These are phyloP conservation scores for Siderastrea radians DNA, from an alignment of 92 coral and sea anemone species.

Conservation along the genomic window DNA sequence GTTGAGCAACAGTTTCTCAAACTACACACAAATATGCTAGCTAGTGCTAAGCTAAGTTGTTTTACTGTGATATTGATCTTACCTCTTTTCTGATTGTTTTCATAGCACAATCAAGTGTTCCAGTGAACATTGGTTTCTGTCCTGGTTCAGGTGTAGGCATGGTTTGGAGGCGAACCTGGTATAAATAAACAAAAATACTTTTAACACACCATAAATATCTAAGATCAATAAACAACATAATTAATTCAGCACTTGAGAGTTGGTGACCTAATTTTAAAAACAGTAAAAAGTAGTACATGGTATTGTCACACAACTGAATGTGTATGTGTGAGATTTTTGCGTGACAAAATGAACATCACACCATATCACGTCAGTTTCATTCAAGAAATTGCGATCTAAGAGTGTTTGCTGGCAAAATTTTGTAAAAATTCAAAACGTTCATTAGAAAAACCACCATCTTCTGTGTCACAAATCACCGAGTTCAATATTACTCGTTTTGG, in stretches of 20 bases:
- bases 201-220: not conserved
- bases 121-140: conserved; percentile 93
- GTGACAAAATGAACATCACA: not conserved
- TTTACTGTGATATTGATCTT: not conserved
- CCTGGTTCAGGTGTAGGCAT: conserved; percentile 97
- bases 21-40: not conserved
- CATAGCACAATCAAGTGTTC: conserved; percentile 94
- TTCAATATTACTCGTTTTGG: too few relatives aligned
- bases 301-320: too few relatives aligned
- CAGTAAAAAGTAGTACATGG: too few relatives aligned
- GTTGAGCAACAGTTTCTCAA: not conserved
- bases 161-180: conserved; percentile 97
- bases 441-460: too few relatives aligned
- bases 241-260: not conserved
- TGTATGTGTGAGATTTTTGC: not conserved
- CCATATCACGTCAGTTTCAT: too few relatives aligned
- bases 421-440: too few relatives aligned
- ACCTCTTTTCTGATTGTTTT: conserved; percentile 98
- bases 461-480: too few relatives aligned
- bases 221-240: not conserved
- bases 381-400: too few relatives aligned
- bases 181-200: not conserved
- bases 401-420: too few relatives aligned
- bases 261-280: too few relatives aligned
- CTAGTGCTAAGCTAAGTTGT: not conserved